Evolutionary conservation across 2,888 invertebrate genomes (phyloP), one percentile per base, ranked within the genome.

Genomic region (Mythimna loreyi): DNA sequence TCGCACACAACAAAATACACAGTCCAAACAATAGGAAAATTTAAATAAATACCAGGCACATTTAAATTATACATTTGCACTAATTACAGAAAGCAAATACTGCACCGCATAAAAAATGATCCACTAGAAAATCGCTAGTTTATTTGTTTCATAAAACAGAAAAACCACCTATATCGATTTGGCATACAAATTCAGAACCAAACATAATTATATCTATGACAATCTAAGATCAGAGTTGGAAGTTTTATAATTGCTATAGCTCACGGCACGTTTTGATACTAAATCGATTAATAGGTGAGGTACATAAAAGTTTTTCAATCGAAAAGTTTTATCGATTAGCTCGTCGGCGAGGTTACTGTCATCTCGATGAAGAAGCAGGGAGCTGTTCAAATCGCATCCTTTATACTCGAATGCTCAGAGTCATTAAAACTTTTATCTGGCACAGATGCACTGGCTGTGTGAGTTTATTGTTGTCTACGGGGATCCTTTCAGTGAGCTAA

Each of bases 341-440:
- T 83, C 59, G 77, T 76, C 77, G 80, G 80, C 84, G 82, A 85
- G 82, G 85, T 80, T 87, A 79, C 87, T 85, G 83, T 87, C 86
- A 86, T 85, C 84, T 84, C 75, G 82, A 85, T 87, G 85, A 88
- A 88, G 85, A 70, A 87, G 82, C 77, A 80, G 82, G 72, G 83
- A 84, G 81, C 82, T 72, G 85, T 85, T 81, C 67, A 78, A 84
- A 86, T 89, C 86, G 86, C 84, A 85, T 88, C 87, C 85, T 90
- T 89, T 90, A 91, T 87, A 86, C 87, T 88, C 86, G 85, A 86
- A 86, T 89, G 85, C 87, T 84, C 85, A 79, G 78, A 88, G 88
- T 91, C 91, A 92, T 92, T 92, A 91, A 92, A 92, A 92, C 87
- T 92, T 92, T 92, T 91, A 90, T 91, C 90, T 87, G 80, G 88